Base-by-base conservation (phyloP, 1,140 invertebrate genomes). In the Panagrolaimus sp. region DNA sequence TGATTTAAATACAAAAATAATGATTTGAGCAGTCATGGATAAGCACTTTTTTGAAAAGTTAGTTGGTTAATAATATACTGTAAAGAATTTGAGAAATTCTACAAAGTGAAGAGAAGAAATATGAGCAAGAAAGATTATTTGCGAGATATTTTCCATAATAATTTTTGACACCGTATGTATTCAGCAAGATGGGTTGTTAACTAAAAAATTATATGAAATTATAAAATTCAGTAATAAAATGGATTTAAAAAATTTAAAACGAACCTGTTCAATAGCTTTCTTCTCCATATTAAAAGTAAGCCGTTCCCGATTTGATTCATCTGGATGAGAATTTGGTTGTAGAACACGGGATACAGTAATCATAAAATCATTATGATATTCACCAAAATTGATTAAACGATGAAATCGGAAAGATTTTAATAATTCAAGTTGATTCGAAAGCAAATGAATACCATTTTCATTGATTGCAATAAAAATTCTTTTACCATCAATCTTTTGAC, bases 91-190 rank as follows among this genome's bases (percentile, higher is more conserved):
- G 32, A 38, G 32, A 38, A 2, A 38, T 38, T 38, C 2, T 38
- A 7, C 2, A 38, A 38, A 38, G n/a, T n/a, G n/a, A 38, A 38
- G 32, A 4, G 32, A 38, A 38, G 32, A 38, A 38, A 38, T n/a
- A n/a, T 38, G 32, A 38, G 32, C 32, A 38, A 38, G 32, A 38
- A 38, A 38, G 32, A 38, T 38, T 38, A 38, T 38, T 38, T 38
- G 32, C 32, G 52, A 58, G 21, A 28, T 28, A 58, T 58, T 24
- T 28, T 21, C 77, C 78, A 80, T 7, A 79, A 70, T 28, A 79
- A 66, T 68, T 75, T 76, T 48, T 80, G 77, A 48, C 77, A 79
- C 21, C 78, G 70, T 24, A 79, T 79, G 52, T 73, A 80, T 66
- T 79, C 77, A 15, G 77, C 75, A 24, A 79, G 65, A 69, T 79